These are phyloP conservation scores for Rhynchomys soricoides DNA, from an alignment of 2,113 vertebrate genomes.

Conservation along the genomic window DNA sequence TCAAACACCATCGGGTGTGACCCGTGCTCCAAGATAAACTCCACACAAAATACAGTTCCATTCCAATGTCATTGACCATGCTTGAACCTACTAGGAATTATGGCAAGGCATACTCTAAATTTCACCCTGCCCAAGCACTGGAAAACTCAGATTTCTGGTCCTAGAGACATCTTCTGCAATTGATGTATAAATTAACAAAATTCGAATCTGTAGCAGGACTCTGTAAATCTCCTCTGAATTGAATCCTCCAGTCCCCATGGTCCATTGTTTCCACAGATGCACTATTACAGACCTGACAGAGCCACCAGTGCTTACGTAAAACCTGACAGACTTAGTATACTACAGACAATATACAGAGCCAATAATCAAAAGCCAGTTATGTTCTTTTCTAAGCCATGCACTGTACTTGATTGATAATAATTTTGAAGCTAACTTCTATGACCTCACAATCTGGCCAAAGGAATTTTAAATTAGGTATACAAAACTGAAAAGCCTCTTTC, in stretches of 20 bases:
- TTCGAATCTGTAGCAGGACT: neutral
- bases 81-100: neutral
- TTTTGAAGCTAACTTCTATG: conserved; percentile 23
- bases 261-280: neutral
- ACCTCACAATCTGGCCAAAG: neutral
- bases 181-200: neutral
- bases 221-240: neutral
- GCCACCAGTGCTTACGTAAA: neutral
- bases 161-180: conserved; percentile 22
- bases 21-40: conserved; percentile 12
- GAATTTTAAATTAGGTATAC: conserved; percentile 17
- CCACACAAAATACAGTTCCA: neutral
- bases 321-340: conserved; percentile 21
- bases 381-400: neutral
- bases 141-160: conserved; percentile 2
- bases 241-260: neutral
- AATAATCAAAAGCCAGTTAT: neutral
- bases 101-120: conserved; percentile 12
- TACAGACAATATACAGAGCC: conserved; percentile 1
- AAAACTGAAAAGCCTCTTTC: conserved; percentile 35
- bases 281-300: neutral
- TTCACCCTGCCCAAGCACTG: neutral
- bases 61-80: neutral
- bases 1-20: conserved; percentile 50
- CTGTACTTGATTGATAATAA: conserved; percentile 31